phyloP scores from a whole-genome alignment of 2,888 invertebrate species.

The Octodonta nipae region DNA sequence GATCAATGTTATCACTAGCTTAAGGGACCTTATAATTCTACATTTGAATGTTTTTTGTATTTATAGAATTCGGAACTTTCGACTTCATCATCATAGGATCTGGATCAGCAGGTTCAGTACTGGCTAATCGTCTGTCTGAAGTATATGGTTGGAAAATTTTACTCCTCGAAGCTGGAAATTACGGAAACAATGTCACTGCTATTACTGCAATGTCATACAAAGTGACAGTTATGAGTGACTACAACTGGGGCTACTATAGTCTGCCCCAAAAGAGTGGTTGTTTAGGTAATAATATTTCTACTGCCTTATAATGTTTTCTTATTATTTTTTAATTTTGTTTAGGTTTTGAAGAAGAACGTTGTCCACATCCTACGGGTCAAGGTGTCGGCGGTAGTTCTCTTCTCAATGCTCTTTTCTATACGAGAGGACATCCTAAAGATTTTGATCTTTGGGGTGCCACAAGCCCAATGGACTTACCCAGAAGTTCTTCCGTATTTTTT shows the following conservation, averaged over 20 bases:
- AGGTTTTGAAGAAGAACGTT: constrained; percentile 22
- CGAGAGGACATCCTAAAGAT: constrained; percentile 35
- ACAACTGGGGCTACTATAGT: constrained; percentile 33
- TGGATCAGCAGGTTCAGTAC: constrained; percentile 38
- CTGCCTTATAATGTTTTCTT: no score
- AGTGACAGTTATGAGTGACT: constrained; percentile 29
- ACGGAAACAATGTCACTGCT: constrained; percentile 31
- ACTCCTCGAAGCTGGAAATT: constrained; percentile 24
- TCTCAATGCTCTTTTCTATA: constrained; percentile 39
- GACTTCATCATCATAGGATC: constrained; percentile 39
- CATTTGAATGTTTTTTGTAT: no score
- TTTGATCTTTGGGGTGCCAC: constrained; percentile 36
- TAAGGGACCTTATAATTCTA: no score
- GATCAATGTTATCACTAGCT: no score
- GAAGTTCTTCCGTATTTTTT: constrained; percentile 41
- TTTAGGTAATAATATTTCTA: no score
- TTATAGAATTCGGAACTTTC: constrained; percentile 21
- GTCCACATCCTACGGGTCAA: constrained; percentile 36
- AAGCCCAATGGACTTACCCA: constrained; percentile 41
- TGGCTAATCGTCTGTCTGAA: constrained; percentile 39
- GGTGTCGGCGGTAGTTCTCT: constrained; percentile 39
- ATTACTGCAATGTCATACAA: constrained; percentile 25
- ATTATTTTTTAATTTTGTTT: no score
- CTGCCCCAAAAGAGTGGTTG: constrained; percentile 11
- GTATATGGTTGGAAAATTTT: constrained; percentile 28